Conservation (phyloP, 2,113 vertebrate genomes). For the Arothron firmamentum region DNA sequence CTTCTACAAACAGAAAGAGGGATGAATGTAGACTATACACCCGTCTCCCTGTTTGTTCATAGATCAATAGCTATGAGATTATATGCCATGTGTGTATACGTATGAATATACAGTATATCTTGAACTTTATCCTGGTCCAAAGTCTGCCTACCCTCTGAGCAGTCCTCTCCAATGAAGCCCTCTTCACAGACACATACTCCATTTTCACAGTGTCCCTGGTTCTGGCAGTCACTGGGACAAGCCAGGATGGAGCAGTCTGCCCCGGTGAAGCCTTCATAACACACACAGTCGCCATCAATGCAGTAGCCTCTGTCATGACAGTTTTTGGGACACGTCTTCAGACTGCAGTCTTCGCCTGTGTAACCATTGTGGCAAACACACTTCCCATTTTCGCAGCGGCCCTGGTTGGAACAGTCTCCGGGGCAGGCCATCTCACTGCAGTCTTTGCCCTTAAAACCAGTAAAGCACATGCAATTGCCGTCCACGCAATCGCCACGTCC, state of each 20-base stretch:
- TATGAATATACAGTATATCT: not conserved
- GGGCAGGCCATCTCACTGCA: conserved; percentile 82
- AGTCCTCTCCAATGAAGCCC: conserved; percentile 85
- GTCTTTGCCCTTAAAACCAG: conserved; percentile 79
- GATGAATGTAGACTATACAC: too few species aligned
- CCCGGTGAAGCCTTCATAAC: conserved; percentile 79
- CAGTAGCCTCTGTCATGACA: conserved; percentile 83
- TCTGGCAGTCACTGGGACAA: conserved; percentile 80
- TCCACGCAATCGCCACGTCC: conserved; percentile 79
- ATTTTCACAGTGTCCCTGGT: conserved; percentile 78
- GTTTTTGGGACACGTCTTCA: conserved; percentile 81
- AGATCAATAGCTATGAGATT: too few species aligned
- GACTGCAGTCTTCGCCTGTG: conserved; percentile 79
- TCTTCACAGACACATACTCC: conserved; percentile 82
- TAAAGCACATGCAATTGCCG: conserved; percentile 81
- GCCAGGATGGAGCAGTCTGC: conserved; percentile 75
- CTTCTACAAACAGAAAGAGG: too few species aligned
- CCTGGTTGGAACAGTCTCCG: conserved; percentile 77
- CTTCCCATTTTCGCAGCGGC: conserved; percentile 80
- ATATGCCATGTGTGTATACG: too few species aligned
- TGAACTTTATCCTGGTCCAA: not conserved
- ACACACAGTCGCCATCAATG: conserved; percentile 81
- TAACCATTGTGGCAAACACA: conserved; percentile 85
- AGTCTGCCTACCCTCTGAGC: conserved; percentile 72
- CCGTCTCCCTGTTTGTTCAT: too few species aligned